Evolutionary conservation across 2,113 vertebrate species (phyloP).

Genomic region (Lepisosteus oculatus): DNA sequence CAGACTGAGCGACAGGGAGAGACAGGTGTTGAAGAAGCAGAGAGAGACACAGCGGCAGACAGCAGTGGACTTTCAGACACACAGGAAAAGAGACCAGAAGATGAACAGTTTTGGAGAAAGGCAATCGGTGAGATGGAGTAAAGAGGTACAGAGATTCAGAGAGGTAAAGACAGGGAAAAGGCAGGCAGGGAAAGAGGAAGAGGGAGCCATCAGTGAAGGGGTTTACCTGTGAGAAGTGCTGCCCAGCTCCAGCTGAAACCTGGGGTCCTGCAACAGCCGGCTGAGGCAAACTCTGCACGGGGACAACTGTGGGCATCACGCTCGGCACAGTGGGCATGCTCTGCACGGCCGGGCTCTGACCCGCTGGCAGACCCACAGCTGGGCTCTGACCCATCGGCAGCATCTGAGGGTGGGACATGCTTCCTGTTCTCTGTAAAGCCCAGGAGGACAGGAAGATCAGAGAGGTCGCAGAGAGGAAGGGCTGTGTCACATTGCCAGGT

Average conservation of each 20-base stretch:
- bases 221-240: slow-evolving; percentile 70
- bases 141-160: no score
- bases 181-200: slow-evolving; percentile 13
- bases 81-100: no score
- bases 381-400: slow-evolving; percentile 57
- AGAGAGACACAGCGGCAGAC: neutral
- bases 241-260: slow-evolving; percentile 60
- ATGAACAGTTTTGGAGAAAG: no score
- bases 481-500: no score
- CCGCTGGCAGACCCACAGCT: neutral
- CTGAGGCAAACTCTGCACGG: slow-evolving; percentile 61
- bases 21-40: no score
- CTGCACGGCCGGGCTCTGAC: slow-evolving; percentile 26
- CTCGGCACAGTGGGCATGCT: slow-evolving; percentile 61
- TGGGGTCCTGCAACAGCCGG: slow-evolving; percentile 61
- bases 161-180: neutral
- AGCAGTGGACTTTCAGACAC: no score
- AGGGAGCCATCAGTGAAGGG: slow-evolving; percentile 4
- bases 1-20: no score
- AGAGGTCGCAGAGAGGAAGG: no score
- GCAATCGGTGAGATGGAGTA: no score
- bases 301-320: slow-evolving; percentile 49
- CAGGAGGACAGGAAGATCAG: slow-evolving; percentile 7
- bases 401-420: slow-evolving; percentile 51
- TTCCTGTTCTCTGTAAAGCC: slow-evolving; percentile 17